Evolutionary conservation across 1,140 invertebrate genomes (phyloP), one percentile per base, ranked within the genome.

Genomic region (Bombus sylvicola): DNA sequence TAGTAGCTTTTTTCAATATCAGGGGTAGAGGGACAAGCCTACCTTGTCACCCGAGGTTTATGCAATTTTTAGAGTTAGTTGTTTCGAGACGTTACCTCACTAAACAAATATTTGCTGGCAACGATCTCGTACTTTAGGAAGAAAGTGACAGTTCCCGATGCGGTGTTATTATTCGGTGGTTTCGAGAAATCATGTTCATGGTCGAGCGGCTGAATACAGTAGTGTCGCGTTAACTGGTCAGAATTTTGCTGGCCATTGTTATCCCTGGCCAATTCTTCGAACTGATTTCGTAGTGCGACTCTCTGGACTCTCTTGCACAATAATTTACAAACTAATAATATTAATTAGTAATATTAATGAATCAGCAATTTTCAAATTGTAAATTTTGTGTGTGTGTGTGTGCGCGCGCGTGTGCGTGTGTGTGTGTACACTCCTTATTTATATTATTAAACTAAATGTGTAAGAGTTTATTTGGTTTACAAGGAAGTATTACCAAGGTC

Each of bases 61-160:
- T 80, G 83, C 83, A 85, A 85, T 85, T 85, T 80, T 85, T 79
- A 84, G 83, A 79, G 39, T 78, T 71, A 84, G 22, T 53, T 39
- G 83, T 84, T 84, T 79, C 77, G 83, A 79, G 69, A 62, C 77
- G 76, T 85, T 85, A 73, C 53, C 83, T 85, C 83, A 80, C 68
- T 34, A 25, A 72, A 39, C 83, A 85, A 85, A 85, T 85, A 85
- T 85, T 85, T 80, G 76, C 76, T 85, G 83, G 83, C 83, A 85
- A 72, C 83, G 83, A 1, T 84, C 83, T 84, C 68, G 83, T 85
- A 72, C 76, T 80, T 80, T 57, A 85, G 76, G 34, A 85, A 53
- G 83, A 85, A 85, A 85, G 83, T 85, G 83, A 85, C 83, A 85
- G 77, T 80, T 85, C 34, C 39, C 13, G 31, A 34, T 77, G 64